Conservation (phyloP, 2,113 vertebrate genomes). For the Thunnus thynnus region DNA sequence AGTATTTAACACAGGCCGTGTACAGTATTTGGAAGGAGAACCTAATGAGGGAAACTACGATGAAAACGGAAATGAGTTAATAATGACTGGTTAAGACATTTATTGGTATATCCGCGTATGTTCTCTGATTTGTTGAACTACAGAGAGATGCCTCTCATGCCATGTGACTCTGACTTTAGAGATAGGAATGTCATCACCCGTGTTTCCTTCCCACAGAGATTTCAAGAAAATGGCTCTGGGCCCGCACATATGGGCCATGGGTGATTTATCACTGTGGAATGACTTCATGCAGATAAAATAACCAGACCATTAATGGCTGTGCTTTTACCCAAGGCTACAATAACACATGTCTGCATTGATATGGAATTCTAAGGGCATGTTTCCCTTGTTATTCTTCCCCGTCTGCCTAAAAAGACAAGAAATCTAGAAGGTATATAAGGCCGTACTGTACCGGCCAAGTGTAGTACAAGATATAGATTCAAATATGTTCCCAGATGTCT, state of each 20-base stretch:
- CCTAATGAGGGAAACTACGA: neutral
- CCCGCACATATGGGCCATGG: conserved; percentile 44
- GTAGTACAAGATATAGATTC: neutral
- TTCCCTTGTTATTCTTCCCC: conserved; percentile 43
- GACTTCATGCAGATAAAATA: conserved; percentile 81
- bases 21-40: neutral
- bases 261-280: conserved; percentile 79
- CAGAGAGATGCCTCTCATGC: conserved; percentile 8
- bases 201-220: conserved; percentile 51
- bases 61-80: neutral
- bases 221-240: conserved; percentile 49
- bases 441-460: neutral
- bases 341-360: conserved; percentile 78
- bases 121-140: conserved; percentile 6
- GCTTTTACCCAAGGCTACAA: conserved; percentile 75
- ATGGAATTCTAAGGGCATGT: conserved; percentile 75
- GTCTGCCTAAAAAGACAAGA: conserved; percentile 34
- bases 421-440: conserved; percentile 2
- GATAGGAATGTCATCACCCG: conserved; percentile 50
- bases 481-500: neutral
- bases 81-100: neutral
- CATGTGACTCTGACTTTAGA: conserved; percentile 16
- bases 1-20: neutral
- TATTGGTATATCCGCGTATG: neutral
- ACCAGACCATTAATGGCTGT: conserved; percentile 77